These are phyloP conservation scores for Cephalopachus bancanus DNA, from an alignment of 2,797 vertebrate species.

Conservation along the genomic window DNA sequence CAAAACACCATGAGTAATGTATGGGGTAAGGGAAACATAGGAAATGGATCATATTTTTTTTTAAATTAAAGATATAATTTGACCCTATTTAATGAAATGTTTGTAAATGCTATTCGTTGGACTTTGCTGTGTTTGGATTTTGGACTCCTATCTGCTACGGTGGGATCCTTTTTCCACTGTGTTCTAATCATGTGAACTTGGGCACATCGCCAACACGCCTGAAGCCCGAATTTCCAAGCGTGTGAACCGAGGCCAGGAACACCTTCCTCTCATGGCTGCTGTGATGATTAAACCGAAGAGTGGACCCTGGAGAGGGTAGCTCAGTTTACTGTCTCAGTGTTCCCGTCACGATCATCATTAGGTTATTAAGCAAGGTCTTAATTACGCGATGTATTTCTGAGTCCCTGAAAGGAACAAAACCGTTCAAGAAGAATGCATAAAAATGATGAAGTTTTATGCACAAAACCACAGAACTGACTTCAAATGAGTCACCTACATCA, in stretches of 20 bases:
- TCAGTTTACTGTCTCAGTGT: not conserved
- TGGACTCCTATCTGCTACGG: not conserved
- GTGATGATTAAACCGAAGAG: not conserved
- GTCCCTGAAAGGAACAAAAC: not conserved
- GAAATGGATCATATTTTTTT: not conserved
- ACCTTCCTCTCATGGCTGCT: not conserved
- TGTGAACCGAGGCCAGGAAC: not conserved
- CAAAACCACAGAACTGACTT: constrained; percentile 15
- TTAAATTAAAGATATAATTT: not conserved
- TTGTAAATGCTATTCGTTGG: constrained; percentile 27
- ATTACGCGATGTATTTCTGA: not conserved
- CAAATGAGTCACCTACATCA: constrained; percentile 5
- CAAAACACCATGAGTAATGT: constrained; percentile 52
- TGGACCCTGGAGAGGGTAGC: too few relatives aligned
- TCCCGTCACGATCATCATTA: not conserved
- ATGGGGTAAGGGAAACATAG: not conserved
- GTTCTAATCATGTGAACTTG: not conserved
- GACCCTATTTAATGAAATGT: not conserved
- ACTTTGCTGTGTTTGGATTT: constrained; percentile 54
- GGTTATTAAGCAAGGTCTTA: not conserved
- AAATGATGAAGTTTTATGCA: not conserved
- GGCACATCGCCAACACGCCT: not conserved
- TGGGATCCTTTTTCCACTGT: not conserved
- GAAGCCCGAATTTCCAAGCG: not conserved
- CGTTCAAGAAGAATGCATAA: not conserved